These are phyloP conservation scores for Melikaiella ostensackeni DNA, from an alignment of 2,888 invertebrate species.

Conservation along the genomic window DNA sequence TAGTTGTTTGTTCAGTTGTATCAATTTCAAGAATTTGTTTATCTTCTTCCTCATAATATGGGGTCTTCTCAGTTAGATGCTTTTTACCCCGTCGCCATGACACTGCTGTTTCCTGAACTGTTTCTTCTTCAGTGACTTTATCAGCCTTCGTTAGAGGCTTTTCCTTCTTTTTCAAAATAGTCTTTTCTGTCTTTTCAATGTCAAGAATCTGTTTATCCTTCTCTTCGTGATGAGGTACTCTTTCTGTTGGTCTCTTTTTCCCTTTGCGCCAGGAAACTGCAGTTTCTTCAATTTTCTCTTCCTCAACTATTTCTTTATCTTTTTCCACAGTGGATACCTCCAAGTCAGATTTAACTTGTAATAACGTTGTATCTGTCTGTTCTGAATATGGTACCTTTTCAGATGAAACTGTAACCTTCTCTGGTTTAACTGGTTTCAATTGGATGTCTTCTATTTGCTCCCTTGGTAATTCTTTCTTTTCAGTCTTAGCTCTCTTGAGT, in stretches of 20 bases:
- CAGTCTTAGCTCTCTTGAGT: conserved; percentile 65
- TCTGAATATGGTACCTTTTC: conserved; percentile 2
- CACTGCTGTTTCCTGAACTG: conserved; percentile 55
- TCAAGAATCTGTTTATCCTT: conserved; percentile 61
- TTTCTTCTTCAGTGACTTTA: conserved; percentile 41
- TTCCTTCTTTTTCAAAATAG: conserved; percentile 17
- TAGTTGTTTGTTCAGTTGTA: conserved; percentile 56
- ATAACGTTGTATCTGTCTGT: not conserved
- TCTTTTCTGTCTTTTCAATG: conserved; percentile 55
- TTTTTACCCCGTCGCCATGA: conserved; percentile 58
- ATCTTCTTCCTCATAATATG: conserved; percentile 63
- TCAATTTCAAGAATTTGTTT: conserved; percentile 55
- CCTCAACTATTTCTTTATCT: conserved; percentile 53
- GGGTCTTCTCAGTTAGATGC: conserved; percentile 53
- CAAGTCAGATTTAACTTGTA: not conserved
- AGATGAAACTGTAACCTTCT: conserved; percentile 42
- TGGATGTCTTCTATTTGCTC: conserved; percentile 50
- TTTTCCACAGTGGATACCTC: conserved; percentile 51
- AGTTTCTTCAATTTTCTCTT: conserved; percentile 54
- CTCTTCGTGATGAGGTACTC: conserved; percentile 57
- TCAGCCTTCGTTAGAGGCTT: no score
- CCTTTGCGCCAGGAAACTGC: conserved; percentile 59
- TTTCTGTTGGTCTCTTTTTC: conserved; percentile 55
- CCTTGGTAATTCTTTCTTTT: conserved; percentile 62
- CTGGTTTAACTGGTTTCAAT: conserved; percentile 62